Percentiles rank a stretch among this genome's conserved stretches.
Evolutionary conservation across 2,113 vertebrate species (phyloP).

Genomic region (Oenanthe oenanthe): DNA sequence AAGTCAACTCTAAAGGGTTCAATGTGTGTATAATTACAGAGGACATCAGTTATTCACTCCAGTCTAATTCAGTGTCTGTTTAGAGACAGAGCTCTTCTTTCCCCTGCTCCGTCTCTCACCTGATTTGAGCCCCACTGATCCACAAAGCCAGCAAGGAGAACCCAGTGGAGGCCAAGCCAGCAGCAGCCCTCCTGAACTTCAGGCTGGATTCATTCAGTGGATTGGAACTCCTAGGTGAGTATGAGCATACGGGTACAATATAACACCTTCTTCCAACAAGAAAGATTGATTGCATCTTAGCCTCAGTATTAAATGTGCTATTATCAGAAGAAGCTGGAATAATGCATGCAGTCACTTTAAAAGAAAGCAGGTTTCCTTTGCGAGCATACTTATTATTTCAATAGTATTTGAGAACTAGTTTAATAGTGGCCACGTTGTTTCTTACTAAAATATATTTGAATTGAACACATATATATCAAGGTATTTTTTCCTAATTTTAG

Average conservation of each 20-base stretch:
- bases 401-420: slow-evolving; percentile 65
- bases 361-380: slow-evolving; percentile 65
- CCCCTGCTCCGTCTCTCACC: not conserved
- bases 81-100: slow-evolving; percentile 13
- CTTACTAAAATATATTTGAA: slow-evolving; percentile 69
- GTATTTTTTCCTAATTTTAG: slow-evolving; percentile 60
- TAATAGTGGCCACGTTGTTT: slow-evolving; percentile 59
- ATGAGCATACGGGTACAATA: not conserved
- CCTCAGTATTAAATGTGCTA: slow-evolving; percentile 52
- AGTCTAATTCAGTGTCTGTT: slow-evolving; percentile 60
- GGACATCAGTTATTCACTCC: slow-evolving; percentile 63
- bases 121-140: not conserved
- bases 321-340: slow-evolving; percentile 69
- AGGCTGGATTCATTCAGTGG: not conserved
- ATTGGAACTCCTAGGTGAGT: slow-evolving; percentile 12
- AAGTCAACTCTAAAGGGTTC: slow-evolving; percentile 79
- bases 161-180: not conserved
- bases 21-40: slow-evolving; percentile 74
- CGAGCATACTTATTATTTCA: slow-evolving; percentile 64
- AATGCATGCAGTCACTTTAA: slow-evolving; percentile 63
- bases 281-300: slow-evolving; percentile 67
- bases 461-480: slow-evolving; percentile 51
- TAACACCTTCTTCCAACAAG: slow-evolving; percentile 35
- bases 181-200: slow-evolving; percentile 8
- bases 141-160: not conserved